phyloP scores from a whole-genome alignment of 2,113 vertebrate genomes.

The Pantherophis guttatus region DNA sequence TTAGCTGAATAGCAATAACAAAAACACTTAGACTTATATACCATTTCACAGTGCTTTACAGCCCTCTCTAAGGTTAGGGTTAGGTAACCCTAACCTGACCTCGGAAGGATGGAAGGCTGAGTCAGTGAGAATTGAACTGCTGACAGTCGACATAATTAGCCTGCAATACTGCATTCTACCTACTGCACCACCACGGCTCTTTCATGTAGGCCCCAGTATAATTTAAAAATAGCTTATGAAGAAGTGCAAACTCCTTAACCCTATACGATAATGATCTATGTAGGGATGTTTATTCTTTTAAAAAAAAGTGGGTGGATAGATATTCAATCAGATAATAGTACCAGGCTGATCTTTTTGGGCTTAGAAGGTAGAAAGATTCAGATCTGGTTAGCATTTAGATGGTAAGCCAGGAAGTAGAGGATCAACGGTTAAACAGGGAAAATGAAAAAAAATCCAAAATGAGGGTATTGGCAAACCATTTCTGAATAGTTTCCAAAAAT shows the following conservation, averaged over 20 bases:
- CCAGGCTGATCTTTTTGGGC: neutral
- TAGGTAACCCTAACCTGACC: too few relatives aligned
- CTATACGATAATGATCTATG: neutral
- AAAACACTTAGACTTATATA: too few relatives aligned
- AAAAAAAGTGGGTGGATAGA: neutral
- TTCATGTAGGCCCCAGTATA: neutral
- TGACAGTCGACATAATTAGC: too few relatives aligned
- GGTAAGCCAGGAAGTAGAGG: neutral
- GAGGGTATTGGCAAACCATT: neutral
- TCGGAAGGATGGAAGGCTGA: too few relatives aligned
- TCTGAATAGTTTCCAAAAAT: neutral
- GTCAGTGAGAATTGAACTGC: too few relatives aligned
- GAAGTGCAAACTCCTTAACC: neutral
- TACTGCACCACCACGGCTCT: too few relatives aligned
- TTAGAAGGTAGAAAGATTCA: neutral
- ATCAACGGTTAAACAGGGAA: neutral
- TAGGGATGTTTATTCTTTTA: too few relatives aligned
- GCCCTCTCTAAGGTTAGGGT: too few relatives aligned
- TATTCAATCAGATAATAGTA: neutral
- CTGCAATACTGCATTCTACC: too few relatives aligned
- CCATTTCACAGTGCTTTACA: too few relatives aligned
- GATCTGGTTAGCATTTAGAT: neutral
- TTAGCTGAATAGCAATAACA: too few relatives aligned
- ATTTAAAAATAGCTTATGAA: neutral
- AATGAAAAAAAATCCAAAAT: neutral